Evolutionary conservation across 2,888 invertebrate species (phyloP), one percentile per base, ranked within the genome.

Genomic region (Pasiphila rectangulata): DNA sequence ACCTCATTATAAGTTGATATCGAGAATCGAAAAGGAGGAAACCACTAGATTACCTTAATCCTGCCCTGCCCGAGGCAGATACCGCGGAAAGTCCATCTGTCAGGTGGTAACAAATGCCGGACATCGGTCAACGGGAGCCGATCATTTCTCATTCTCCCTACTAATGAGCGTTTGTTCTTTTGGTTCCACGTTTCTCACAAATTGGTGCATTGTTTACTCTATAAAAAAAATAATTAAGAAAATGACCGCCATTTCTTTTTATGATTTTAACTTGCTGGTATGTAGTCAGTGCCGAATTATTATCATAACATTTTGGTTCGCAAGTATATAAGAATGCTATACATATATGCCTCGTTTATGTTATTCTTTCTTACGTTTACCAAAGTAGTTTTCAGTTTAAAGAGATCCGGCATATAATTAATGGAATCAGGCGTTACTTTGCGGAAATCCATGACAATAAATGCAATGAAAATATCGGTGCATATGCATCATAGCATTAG

Each of bases 101-200:
- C 56, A 42, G 25, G 44, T 52, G 49, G 43, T 53, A 49, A 58
- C 39, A 41, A 78, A 74, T 60, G 62, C 62, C 37, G 51, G 56
- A 50, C 69, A 72, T 75, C 69, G 66, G 67, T 78, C 73, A 69
- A 67, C 46, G 58, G 51, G 61, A 58, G 57, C 45, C 45, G 43
- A 52, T 56, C 64, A 75, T 75, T 69, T 71, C 65, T 69, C 70
- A 72, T 67, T 61, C 48, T 41, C 48, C 45, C 59, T 49, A 56
- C 66, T 75, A 77, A 79, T 73, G 72, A 72, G 68, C 59, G 63
- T 66, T 54, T 60, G 59, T 58, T 57, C 65, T 58, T 56, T 54
- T 51, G 46, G 64, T 48, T 47, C 49, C 69, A 71, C 71, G 65
- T 73, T 71, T 66, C 56, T 40, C 2, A 44, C 34, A 62, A 61